A percentile compares a stretch with the other conserved stretches of the same genome.
phyloP scores from a whole-genome alignment of 2,797 vertebrate species.

The Danionella dracula region DNA sequence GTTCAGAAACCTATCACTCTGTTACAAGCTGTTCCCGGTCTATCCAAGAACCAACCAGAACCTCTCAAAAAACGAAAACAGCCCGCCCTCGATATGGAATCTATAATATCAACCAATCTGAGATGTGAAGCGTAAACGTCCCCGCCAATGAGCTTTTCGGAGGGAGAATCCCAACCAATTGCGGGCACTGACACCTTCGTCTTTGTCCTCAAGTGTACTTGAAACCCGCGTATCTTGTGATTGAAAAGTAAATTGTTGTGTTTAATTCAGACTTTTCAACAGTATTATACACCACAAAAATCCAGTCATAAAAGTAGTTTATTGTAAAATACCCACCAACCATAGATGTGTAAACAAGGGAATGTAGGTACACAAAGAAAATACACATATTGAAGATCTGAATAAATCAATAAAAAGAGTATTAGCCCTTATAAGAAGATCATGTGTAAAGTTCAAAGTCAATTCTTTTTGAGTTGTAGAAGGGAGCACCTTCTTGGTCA shows the following conservation, averaged over 20 bases:
- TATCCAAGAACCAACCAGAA: conserved; percentile 33
- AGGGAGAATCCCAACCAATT: conserved; percentile 31
- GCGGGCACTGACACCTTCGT: neutral
- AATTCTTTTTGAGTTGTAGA: conserved; percentile 87
- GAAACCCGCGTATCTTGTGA: too few relatives aligned
- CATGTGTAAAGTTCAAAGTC: conserved; percentile 88
- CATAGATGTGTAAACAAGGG: neutral
- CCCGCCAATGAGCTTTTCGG: neutral
- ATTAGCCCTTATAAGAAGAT: conserved; percentile 35
- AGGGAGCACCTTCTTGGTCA: conserved; percentile 74
- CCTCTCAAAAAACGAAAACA: neutral
- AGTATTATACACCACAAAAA: too few relatives aligned
- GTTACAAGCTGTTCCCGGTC: neutral
- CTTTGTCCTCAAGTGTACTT: conserved; percentile 32
- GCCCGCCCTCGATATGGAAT: neutral
- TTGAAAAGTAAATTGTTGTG: too few relatives aligned
- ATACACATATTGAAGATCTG: conserved; percentile 51
- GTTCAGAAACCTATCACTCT: neutral
- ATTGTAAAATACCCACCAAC: conserved; percentile 44
- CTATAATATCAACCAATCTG: conserved; percentile 22
- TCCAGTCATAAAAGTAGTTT: conserved; percentile 31
- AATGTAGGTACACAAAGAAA: conserved; percentile 4
- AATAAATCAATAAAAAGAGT: conserved; percentile 6
- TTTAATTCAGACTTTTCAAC: too few relatives aligned
- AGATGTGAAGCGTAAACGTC: neutral